These are phyloP conservation scores for Myoxocephalus aenaeus DNA, from an alignment of 2,797 vertebrate genomes.

Conservation along the genomic window DNA sequence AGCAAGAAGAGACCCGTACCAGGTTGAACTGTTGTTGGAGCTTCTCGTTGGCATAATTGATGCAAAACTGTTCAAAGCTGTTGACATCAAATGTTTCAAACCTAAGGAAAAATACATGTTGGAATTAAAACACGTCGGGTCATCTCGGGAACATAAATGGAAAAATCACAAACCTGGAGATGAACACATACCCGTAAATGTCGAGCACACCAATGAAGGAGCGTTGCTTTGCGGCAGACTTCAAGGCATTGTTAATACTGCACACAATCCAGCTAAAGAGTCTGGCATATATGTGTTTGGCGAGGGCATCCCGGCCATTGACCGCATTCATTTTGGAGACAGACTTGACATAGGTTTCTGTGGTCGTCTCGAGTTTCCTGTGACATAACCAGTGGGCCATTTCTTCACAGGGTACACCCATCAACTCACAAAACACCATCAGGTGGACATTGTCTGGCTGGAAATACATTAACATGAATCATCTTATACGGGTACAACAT, in stretches of 20 bases:
- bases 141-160: neutral
- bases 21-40: slow-evolving; percentile 99
- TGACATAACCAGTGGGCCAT: slow-evolving; percentile 98
- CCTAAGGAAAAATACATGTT: slow-evolving; percentile 72
- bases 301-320: slow-evolving; percentile 93
- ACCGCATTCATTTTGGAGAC: slow-evolving; percentile 89
- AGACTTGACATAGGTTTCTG: slow-evolving; percentile 93
- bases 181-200: slow-evolving; percentile 92
- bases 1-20: slow-evolving; percentile 80
- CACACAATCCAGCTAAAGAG: slow-evolving; percentile 94
- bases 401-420: slow-evolving; percentile 91
- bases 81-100: slow-evolving; percentile 98
- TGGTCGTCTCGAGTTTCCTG: slow-evolving; percentile 90
- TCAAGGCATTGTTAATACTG: slow-evolving; percentile 91
- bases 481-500: neutral
- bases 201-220: slow-evolving; percentile 98
- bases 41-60: slow-evolving; percentile 99
- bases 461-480: slow-evolving; percentile 42
- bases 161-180: neutral
- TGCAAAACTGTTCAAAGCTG: slow-evolving; percentile 99
- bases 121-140: neutral
- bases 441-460: slow-evolving; percentile 91
- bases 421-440: slow-evolving; percentile 91
- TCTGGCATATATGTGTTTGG: slow-evolving; percentile 94
- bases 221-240: slow-evolving; percentile 87